Base-by-base conservation (phyloP, 2,113 vertebrate species). In the Paradisaea rubra region DNA sequence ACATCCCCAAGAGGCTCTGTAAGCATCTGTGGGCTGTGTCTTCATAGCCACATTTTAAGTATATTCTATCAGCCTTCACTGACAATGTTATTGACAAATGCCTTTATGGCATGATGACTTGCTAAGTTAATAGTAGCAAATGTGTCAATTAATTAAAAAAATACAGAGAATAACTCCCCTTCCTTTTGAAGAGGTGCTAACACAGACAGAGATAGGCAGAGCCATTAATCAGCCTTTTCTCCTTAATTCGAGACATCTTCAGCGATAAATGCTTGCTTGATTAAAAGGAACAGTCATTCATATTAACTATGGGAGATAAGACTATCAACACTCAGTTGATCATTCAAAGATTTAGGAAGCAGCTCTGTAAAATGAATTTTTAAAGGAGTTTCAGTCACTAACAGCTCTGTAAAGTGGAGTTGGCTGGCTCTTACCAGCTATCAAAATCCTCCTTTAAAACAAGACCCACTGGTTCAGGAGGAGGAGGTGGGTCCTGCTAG, bases 231-330 rank as follows among this genome's bases (percentile, higher is more conserved):
- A 90, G 10, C 15, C 22, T 49, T 89, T 95, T 89, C 54, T 91
- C 7, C 71, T 73, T 85, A 93, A 89, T 91, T 80, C 0, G 2
- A 81, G 64, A 70, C n/a, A 70, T 86, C 60, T 86, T 80, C 79
- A 60, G 12, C 10, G 6, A 94, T 73, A 86, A 95, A 91, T 66
- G 28, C 33, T 41, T 88, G 15, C 8, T 61, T 83, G 79, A 91
- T 86, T 94, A 91, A 91, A 88, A 86, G 76, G 24, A 60, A 65
- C 65, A 88, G 63, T 88, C 27, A 70, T 70, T 89, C 87, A 60
- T 83, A 88, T 81, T 83, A 91, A 83, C 71, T 68, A 14, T 88
- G 31, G n/a, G 47, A 95, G 71, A 91, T 88, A 96, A 89, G 87
- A 73, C 27, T 70, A 59, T 70, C 64, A 88, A 78, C 42, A 42